phyloP scores from a whole-genome alignment of 2,888 invertebrate genomes.

The Trachelus stipa region DNA sequence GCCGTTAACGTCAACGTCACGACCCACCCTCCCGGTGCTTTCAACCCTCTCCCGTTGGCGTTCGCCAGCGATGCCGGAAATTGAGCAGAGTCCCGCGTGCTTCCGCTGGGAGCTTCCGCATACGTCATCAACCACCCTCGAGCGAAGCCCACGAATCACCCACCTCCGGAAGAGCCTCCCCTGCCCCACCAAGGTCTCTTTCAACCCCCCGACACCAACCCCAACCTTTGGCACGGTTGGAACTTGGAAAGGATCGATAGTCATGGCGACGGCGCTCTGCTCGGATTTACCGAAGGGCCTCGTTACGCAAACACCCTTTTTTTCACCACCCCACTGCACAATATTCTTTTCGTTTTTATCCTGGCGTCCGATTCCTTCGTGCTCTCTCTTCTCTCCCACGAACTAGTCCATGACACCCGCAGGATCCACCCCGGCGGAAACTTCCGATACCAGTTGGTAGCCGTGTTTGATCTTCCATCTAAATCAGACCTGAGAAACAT shows the following conservation, averaged over 20 bases:
- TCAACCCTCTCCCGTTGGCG: slow-evolving; percentile 24
- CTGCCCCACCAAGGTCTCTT: slow-evolving; percentile 10
- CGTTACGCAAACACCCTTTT: slow-evolving; percentile 32
- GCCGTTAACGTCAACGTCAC: not conserved
- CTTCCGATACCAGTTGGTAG: not conserved
- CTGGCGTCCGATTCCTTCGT: not conserved
- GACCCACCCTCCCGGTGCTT: slow-evolving; percentile 20
- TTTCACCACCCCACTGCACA: not conserved
- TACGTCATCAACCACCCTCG: slow-evolving; percentile 49
- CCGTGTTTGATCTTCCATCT: not conserved
- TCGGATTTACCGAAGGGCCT: slow-evolving; percentile 43
- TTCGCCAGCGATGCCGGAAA: slow-evolving; percentile 49
- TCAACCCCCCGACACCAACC: slow-evolving; percentile 18
- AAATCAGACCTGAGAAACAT: not conserved
- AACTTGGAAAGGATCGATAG: slow-evolving; percentile 47
- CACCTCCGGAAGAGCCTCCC: slow-evolving; percentile 15
- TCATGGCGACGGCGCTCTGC: slow-evolving; percentile 49
- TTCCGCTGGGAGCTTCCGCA: slow-evolving; percentile 50
- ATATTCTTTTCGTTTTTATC: not conserved
- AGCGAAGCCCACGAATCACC: slow-evolving; percentile 21
- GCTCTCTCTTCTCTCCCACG: not conserved
- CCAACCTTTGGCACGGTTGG: slow-evolving; percentile 42
- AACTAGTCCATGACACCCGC: not conserved
- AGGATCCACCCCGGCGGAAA: not conserved
- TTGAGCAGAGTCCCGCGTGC: slow-evolving; percentile 49